These are phyloP conservation scores for Saturnia japonica DNA, from an alignment of 2,888 invertebrate species.

Conservation along the genomic window DNA sequence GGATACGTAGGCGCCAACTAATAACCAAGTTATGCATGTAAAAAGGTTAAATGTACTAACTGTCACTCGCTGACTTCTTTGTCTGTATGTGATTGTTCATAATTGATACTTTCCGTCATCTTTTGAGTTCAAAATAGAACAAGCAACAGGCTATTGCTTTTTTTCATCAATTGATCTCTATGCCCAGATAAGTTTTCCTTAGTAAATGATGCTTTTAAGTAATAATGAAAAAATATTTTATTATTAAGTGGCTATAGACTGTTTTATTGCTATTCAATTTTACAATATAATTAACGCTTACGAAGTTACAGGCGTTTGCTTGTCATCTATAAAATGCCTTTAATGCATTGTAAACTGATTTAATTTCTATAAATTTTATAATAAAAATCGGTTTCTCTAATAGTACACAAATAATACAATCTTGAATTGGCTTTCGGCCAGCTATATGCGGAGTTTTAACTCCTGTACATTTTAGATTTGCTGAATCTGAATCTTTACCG, in stretches of 20 bases:
- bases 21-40: background rate
- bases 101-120: background rate
- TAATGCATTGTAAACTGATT: background rate
- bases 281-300: background rate
- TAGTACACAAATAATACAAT: background rate
- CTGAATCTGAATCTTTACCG: background rate
- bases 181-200: too few relatives aligned
- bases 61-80: background rate
- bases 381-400: background rate
- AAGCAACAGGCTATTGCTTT: too few relatives aligned
- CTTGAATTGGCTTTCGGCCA: slow-evolving; percentile 9
- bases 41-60: too few relatives aligned
- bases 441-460: slow-evolving; percentile 4
- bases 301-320: background rate
- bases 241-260: too few relatives aligned
- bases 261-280: too few relatives aligned
- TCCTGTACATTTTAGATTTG: slow-evolving; percentile 5
- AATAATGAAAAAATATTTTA: too few relatives aligned
- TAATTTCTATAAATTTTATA: background rate
- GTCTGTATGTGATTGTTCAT: background rate
- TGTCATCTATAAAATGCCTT: background rate
- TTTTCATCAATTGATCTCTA: background rate
- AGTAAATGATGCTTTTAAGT: too few relatives aligned
- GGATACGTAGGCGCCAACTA: background rate
- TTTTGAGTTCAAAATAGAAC: background rate